Evolutionary conservation across 2,888 invertebrate species (phyloP), one percentile per base, ranked within the genome.

Genomic region (Synanthedon myopaeformis): DNA sequence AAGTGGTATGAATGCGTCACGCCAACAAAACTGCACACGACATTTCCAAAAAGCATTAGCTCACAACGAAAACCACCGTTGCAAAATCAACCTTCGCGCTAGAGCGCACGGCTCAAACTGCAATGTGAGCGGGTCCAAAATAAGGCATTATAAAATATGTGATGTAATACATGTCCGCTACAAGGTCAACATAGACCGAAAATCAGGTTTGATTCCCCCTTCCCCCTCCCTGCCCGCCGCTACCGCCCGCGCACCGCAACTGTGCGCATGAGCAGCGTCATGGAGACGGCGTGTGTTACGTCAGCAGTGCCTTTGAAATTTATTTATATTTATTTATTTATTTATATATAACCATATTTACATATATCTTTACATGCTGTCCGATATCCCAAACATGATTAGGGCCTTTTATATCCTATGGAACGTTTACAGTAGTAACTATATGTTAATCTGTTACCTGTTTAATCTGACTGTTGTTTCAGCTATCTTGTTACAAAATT

Each of bases 161-260:
- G 85, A 85, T 82, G 84, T 85, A 87, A 82, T 77, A 78, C 74
- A 75, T 74, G 82, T 76, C 70, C 70, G 76, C 69, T 63, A 70
- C 82, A 87, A 87, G 87, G 87, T 87, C 87, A 84, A 71, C 72
- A 77, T 85, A 85, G 83, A 85, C 85, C 86, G 79, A 85, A 86
- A 84, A 84, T 84, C 82, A 82, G 87, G 84, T 87, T 85, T 68
- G 65, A 59, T 58, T 66, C 69, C 70, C 67, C 58, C 64, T 60
- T 59, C 63, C 62, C 58, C 64, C 60, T 59, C 63, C 62, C 66
- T 61, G 50, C 59, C 58, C 55, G 54, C 59, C 60, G 35, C 35
- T 35, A 35, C 35, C 61, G 57, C 62, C 58, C 63, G 58, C 62
- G 57, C 59, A 61, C 60, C 66, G 67, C 62, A 59, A 59, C 63